A percentile compares a stretch with the other conserved stretches of the same genome.
Evolutionary conservation across 2,888 invertebrate species (phyloP).

Genomic region (Drosophila recens): DNA sequence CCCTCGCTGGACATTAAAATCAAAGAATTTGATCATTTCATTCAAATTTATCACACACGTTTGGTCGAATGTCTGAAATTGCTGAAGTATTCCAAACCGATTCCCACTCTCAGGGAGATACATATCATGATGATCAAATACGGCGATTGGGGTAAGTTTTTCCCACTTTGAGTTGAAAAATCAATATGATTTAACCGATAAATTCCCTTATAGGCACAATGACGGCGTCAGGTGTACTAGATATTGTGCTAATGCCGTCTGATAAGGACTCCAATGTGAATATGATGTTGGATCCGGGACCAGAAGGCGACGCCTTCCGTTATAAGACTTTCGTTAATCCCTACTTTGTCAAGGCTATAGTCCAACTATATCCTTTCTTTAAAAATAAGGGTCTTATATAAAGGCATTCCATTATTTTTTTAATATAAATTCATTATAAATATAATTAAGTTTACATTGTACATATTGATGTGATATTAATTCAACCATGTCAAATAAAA

Average conservation of each 20-base stretch:
- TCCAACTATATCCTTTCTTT: conserved; percentile 76
- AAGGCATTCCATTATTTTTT: neutral
- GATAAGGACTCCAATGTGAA: conserved; percentile 75
- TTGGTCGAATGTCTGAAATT: conserved; percentile 73
- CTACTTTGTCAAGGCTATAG: conserved; percentile 73
- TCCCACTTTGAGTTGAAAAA: no score
- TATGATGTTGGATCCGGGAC: conserved; percentile 61
- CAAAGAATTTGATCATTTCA: conserved; percentile 79
- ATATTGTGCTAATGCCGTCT: conserved; percentile 68
- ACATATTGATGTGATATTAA: conserved; percentile 5
- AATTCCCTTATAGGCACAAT: conserved; percentile 56
- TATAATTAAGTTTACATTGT: neutral
- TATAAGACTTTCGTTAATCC: conserved; percentile 66
- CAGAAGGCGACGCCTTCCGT: conserved; percentile 64
- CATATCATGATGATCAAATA: conserved; percentile 74
- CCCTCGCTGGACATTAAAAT: conserved; percentile 70
- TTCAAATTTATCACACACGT: conserved; percentile 77
- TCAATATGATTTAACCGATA: neutral
- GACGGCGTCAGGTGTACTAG: conserved; percentile 57
- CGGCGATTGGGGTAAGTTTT: conserved; percentile 73
- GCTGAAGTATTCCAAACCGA: conserved; percentile 70
- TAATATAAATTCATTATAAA: neutral
- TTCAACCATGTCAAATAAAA: conserved; percentile 6
- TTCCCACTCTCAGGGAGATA: conserved; percentile 75
- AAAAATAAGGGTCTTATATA: conserved; percentile 73